Base-by-base conservation (phyloP, 2,113 vertebrate species). In the Pagrus major region DNA sequence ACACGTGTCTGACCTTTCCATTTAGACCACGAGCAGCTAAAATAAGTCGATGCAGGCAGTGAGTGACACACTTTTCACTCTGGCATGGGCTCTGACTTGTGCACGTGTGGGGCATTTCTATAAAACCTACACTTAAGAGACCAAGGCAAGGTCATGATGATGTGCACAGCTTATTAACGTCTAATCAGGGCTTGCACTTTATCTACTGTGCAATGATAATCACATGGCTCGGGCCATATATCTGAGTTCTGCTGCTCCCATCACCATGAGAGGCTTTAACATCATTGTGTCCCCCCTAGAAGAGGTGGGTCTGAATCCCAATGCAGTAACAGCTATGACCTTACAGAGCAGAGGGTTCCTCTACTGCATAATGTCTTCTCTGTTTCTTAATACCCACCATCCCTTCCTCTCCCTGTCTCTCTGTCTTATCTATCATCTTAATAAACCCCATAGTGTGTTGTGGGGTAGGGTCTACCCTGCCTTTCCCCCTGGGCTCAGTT, bases 131-230 rank as follows among this genome's bases (percentile, higher is more conserved):
- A 33, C 31, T 64, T 20, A 41, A 16, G n/a, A 55, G 63, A 49
- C 41, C 35, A 15, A 54, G 25, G 16, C 35, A 27, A 78, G 76
- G 63, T 72, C 44, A 39, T 15, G 52, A 71, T 29, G 51, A 77
- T 47, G 80, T 46, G 27, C 58, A 23, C 27, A 37, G 75, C 49
- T 74, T 44, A 64, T 86, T 70, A 74, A 56, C 71, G 61, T 51
- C 16, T 9, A 18, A 84, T 75, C 60, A 29, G 2, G 41, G 29
- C 41, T 49, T 72, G 55, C n/a, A 61, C 39, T n/a, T 37, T 47
- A 71, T 60, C 52, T 44, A 35, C 27, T 59, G 44, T 52, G 2
- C 6, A 42, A 46, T 52, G 35, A 52, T 54, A 70, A 8, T 63
- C 52, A 52, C 51, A 11, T 58, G 70, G 25, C 35, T 51, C 21